A percentile compares a stretch with the other conserved stretches of the same genome.
These are phyloP conservation scores for Parazoanthus swiftii DNA, from an alignment of 92 coral and sea anemone genomes.

Conservation along the genomic window DNA sequence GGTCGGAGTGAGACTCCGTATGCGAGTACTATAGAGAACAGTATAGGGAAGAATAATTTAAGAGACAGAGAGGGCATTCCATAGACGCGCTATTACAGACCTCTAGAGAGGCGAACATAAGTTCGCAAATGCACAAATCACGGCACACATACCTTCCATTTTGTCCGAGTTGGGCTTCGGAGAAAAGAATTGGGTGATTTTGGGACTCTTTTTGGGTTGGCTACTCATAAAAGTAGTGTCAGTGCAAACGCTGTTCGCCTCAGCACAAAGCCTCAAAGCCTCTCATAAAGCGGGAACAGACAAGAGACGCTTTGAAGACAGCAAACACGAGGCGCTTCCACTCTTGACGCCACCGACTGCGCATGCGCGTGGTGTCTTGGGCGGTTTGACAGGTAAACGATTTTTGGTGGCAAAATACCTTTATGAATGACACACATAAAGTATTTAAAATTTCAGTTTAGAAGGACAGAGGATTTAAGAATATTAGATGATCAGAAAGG, in stretches of 20 bases:
- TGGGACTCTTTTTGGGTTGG: constrained; percentile 62
- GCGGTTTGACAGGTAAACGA: constrained; percentile 24
- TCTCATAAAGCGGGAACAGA: constrained; percentile 61
- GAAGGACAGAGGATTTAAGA: background rate
- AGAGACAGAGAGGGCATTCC: constrained; percentile 70
- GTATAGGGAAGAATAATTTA: constrained; percentile 67
- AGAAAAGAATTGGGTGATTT: constrained; percentile 63
- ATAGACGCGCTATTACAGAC: constrained; percentile 57
- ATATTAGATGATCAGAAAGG: background rate
- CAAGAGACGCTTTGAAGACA: constrained; percentile 66
- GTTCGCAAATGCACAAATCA: constrained; percentile 51
- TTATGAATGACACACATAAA: background rate
- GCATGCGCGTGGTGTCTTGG: constrained; percentile 56
- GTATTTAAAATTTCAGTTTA: background rate
- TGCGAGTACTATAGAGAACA: constrained; percentile 71
- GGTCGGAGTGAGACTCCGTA: constrained; percentile 61
- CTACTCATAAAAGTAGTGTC: constrained; percentile 48
- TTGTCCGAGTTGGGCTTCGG: constrained; percentile 67
- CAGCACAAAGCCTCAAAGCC: constrained; percentile 45
- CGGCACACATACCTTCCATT: constrained; percentile 81
- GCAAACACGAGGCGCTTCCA: constrained; percentile 82
- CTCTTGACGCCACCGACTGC: constrained; percentile 69
- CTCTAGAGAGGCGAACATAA: constrained; percentile 43
- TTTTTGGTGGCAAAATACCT: background rate
- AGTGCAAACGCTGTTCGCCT: constrained; percentile 42